These are phyloP conservation scores for Holacanthus passer DNA, from an alignment of 2,113 vertebrate genomes.

Conservation along the genomic window DNA sequence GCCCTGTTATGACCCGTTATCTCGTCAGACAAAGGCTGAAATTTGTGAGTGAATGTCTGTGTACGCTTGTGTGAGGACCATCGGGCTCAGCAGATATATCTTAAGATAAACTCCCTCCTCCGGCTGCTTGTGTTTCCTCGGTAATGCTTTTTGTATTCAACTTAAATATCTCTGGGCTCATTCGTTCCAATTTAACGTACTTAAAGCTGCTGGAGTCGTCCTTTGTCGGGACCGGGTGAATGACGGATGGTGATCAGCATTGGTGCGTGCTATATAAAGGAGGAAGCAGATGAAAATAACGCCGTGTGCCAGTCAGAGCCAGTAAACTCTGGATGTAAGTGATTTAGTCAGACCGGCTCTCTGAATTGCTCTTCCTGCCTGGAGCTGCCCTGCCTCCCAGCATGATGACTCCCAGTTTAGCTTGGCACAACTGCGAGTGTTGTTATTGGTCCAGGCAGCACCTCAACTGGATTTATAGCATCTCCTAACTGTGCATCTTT, in stretches of 20 bases:
- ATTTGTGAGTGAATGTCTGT: slow-evolving; percentile 9
- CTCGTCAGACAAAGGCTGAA: slow-evolving; percentile 27
- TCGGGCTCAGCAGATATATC: slow-evolving; percentile 46
- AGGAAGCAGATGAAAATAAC: neutral
- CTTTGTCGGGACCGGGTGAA: slow-evolving; percentile 17
- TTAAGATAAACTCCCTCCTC: slow-evolving; percentile 1
- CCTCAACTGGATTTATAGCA: neutral
- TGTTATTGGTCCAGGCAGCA: neutral
- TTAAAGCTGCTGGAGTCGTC: slow-evolving; percentile 1
- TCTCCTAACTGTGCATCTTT: neutral
- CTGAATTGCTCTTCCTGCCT: neutral
- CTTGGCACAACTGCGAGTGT: neutral
- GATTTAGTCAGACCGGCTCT: neutral
- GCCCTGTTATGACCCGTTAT: slow-evolving; percentile 35
- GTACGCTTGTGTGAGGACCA: neutral
- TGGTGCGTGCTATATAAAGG: neutral
- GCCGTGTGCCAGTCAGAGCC: slow-evolving; percentile 5
- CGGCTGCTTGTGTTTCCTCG: slow-evolving; percentile 11
- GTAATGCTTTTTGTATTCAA: slow-evolving; percentile 8
- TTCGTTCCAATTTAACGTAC: slow-evolving; percentile 27
- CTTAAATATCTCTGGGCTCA: neutral
- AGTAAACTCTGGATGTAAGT: slow-evolving; percentile 18
- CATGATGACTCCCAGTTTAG: slow-evolving; percentile 19
- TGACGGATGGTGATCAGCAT: neutral
- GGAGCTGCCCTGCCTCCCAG: slow-evolving; percentile 1